Conservation (phyloP, 1,140 invertebrate genomes). For the Danaus melanippus region DNA sequence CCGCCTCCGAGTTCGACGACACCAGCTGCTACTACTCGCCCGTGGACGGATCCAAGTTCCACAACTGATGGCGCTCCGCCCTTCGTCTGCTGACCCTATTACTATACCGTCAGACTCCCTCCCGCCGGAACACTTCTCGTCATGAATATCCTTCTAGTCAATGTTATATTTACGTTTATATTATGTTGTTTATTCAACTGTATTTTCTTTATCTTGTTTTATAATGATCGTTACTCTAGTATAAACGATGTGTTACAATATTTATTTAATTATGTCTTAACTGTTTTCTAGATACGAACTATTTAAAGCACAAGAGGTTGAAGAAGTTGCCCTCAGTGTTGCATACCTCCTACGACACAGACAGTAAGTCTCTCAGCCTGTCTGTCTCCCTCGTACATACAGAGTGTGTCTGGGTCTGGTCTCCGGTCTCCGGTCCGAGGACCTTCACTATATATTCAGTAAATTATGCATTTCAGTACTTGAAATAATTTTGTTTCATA, state of each 20-base stretch:
- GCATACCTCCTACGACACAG: slow-evolving; percentile 27
- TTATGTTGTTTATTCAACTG: neutral
- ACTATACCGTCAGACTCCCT: no score
- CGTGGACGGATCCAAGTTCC: slow-evolving; percentile 81
- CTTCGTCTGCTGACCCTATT: no score
- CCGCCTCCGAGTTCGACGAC: slow-evolving; percentile 89
- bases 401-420: no score
- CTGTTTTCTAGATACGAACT: slow-evolving; percentile 40
- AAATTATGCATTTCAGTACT: no score
- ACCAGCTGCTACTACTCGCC: slow-evolving; percentile 88
- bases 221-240: no score
- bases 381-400: slow-evolving; percentile 9
- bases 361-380: slow-evolving; percentile 29
- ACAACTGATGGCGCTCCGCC: slow-evolving; percentile 37
- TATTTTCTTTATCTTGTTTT: slow-evolving; percentile 1
- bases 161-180: no score
- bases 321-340: slow-evolving; percentile 27
- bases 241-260: neutral
- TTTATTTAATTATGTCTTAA: slow-evolving; percentile 5
- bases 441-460: no score
- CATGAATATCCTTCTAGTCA: no score
- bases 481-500: no score
- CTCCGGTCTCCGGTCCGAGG: neutral
- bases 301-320: slow-evolving; percentile 38
- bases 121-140: no score